Percentiles rank a stretch among this genome's conserved stretches.
Conservation (phyloP, 2,113 vertebrate species). For the Scatophagus argus region DNA sequence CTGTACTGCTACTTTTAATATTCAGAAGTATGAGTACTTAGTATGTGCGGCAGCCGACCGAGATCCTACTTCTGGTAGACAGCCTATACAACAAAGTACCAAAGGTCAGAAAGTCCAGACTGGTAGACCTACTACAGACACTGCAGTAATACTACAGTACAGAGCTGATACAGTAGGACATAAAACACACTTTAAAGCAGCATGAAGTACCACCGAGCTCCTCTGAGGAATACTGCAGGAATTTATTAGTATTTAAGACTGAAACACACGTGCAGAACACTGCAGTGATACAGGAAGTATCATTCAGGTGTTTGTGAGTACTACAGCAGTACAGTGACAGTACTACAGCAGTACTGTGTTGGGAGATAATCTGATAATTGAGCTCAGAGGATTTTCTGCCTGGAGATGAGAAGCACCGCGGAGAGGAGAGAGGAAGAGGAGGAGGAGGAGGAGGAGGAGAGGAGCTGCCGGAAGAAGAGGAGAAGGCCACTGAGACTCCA, state of each 20-base stretch:
- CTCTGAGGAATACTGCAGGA: not conserved
- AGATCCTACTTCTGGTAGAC: no score
- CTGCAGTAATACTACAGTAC: not conserved
- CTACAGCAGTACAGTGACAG: not conserved
- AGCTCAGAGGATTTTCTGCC: not conserved
- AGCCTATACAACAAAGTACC: no score
- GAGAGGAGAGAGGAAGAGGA: conserved; percentile 2
- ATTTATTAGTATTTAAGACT: not conserved
- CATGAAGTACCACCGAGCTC: not conserved
- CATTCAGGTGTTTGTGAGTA: not conserved
- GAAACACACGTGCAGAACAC: not conserved
- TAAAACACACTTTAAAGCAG: not conserved
- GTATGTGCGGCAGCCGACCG: not conserved
- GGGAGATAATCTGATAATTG: not conserved
- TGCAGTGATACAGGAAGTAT: not conserved
- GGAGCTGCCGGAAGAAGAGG: conserved; percentile 45
- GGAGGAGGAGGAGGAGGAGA: conserved; percentile 29
- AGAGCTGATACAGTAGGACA: not conserved
- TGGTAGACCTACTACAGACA: not conserved
- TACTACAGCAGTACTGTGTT: not conserved
- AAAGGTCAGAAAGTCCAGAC: not conserved
- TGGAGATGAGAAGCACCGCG: not conserved
- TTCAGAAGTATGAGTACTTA: no score
- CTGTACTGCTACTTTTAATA: no score
- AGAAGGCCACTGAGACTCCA: conserved; percentile 50